Base-by-base conservation (phyloP, 2,113 vertebrate genomes). In the Pseudolaguvia tuberculata region DNA sequence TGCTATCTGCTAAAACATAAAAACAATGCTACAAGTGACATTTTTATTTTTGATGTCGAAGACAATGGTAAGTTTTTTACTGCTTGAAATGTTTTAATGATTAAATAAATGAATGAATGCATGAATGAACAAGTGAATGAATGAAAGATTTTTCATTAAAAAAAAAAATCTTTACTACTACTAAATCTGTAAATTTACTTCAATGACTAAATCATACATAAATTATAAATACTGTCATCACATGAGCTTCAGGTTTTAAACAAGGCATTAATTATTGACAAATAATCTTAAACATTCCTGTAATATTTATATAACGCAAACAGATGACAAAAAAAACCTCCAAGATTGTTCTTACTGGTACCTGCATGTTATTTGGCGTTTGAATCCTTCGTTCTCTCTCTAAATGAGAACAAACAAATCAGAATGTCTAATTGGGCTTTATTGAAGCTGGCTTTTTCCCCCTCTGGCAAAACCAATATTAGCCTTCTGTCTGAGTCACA, bases 41-140 rank as follows among this genome's bases (percentile, higher is more conserved):
- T 87, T 58, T 96, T 97, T 83, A 84, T 88, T 45, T 98, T 98
- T 86, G 88, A 88, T 0, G 90, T 98, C 15, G 91, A 95, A 86
- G 96, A 98, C 0, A 83, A 87, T 2, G 93, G 96, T 98, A 87
- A 94, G 94, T 88, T 62, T 66, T 11, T 1, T 65, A 27, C 18
- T 35, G 42, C 13, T 29, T 75, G 11, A 59, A 29, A n/a, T n/a
- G n/a, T n/a, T n/a, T n/a, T n/a, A n/a, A n/a, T n/a, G n/a, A n/a
- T n/a, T n/a, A n/a, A n/a, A n/a, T n/a, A n/a, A 35, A 35, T 35
- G 31, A 35, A 35, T 35, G 6, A 35, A 35, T 35, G 6, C 3
- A 35, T 35, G 6, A 35, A 35, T 6, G 31, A 6, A 4, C 39
- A 9, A 42, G 9, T 42, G 8, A 42, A 42, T 42, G 39, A 42